Conservation (phyloP, 2,888 invertebrate species). For the Gibbula magus region DNA sequence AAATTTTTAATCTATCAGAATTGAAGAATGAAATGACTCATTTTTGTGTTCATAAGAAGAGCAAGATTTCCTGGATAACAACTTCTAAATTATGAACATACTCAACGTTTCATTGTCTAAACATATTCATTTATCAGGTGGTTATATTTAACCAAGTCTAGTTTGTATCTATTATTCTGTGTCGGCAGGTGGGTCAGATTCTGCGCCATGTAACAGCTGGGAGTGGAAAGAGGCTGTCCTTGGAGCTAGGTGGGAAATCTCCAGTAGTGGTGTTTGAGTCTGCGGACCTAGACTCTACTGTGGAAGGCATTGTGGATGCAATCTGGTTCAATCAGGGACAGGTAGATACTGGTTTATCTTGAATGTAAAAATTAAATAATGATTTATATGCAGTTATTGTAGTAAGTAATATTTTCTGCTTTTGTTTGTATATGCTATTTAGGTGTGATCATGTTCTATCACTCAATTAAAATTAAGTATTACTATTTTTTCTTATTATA, state of each 20-base stretch:
- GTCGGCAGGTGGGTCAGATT: slow-evolving; percentile 70
- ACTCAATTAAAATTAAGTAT: no score
- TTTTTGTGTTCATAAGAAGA: no score
- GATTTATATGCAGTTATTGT: background rate
- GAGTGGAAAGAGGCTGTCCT: slow-evolving; percentile 73
- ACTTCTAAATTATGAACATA: no score
- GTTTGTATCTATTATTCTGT: background rate
- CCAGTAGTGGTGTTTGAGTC: slow-evolving; percentile 78
- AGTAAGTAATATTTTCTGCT: background rate
- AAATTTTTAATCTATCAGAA: no score
- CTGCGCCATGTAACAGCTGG: slow-evolving; percentile 72
- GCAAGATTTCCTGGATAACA: no score
- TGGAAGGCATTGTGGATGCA: slow-evolving; percentile 77
- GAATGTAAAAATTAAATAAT: background rate
- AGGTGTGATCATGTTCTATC: no score
- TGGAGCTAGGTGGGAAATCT: slow-evolving; percentile 76
- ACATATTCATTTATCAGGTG: no score
- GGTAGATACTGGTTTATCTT: slow-evolving; percentile 67
- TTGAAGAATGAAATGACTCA: no score
- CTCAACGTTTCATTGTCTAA: no score
- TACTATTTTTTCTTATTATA: no score
- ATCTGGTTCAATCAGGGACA: slow-evolving; percentile 79
- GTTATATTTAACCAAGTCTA: background rate
- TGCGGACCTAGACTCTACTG: slow-evolving; percentile 79
- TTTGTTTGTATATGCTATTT: background rate